These are phyloP conservation scores for Drosophila cyrtoloma DNA, from an alignment of 2,888 invertebrate species.

Conservation along the genomic window DNA sequence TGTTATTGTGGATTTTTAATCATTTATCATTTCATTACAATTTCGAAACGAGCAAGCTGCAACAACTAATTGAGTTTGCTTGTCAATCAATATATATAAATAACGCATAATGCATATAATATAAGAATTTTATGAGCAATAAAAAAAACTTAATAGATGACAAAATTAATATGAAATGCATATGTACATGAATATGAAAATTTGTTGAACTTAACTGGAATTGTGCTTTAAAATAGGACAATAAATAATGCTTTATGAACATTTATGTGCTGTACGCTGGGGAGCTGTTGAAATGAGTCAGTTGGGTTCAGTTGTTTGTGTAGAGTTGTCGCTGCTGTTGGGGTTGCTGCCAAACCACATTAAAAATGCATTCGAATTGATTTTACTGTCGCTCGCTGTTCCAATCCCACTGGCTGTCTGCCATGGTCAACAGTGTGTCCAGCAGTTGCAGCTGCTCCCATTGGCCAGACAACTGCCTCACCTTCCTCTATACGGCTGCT, in stretches of 20 bases:
- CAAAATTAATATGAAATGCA: not conserved
- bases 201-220: not conserved
- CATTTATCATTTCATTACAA: not conserved
- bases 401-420: not conserved
- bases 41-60: not conserved
- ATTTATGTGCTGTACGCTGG: slow-evolving; percentile 8
- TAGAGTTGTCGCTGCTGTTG: not conserved
- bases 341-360: slow-evolving; percentile 27
- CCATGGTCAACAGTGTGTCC: slow-evolving; percentile 4
- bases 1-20: not conserved
- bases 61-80: not conserved
- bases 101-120: not conserved
- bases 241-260: slow-evolving; percentile 6
- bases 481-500: not conserved
- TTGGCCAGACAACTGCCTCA: slow-evolving; percentile 12
- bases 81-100: not conserved
- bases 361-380: slow-evolving; percentile 63
- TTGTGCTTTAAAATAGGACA: not conserved
- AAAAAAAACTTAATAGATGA: not conserved
- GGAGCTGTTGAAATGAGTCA: not conserved
- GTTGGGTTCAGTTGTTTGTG: not conserved
- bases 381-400: slow-evolving; percentile 28
- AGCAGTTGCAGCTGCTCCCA: slow-evolving; percentile 4
- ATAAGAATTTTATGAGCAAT: not conserved
- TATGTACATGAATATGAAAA: not conserved